Evolutionary conservation across 2,888 invertebrate species (phyloP).

Genomic region (Torymus texanus): DNA sequence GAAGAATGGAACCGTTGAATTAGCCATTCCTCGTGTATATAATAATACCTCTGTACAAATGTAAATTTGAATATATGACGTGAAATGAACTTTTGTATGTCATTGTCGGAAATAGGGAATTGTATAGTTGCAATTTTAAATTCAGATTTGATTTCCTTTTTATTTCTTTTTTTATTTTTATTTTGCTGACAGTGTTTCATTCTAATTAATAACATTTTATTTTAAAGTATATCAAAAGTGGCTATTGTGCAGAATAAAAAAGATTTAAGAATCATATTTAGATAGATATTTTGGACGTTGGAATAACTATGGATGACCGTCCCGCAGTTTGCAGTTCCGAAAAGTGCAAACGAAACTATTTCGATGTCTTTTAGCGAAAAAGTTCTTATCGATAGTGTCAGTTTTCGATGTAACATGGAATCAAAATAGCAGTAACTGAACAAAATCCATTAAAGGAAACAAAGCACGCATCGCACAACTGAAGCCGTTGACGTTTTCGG

Average conservation of each 20-base stretch:
- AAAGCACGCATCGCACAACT: conserved; percentile 10
- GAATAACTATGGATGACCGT: too few relatives aligned
- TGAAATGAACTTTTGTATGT: conserved; percentile 9
- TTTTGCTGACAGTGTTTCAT: too few relatives aligned
- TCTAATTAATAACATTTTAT: too few relatives aligned
- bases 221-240: too few relatives aligned
- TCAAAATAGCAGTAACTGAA: conserved; percentile 1
- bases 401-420: conserved; percentile 3
- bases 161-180: too few relatives aligned
- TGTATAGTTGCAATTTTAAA: too few relatives aligned
- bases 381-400: background rate
- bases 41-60: conserved; percentile 31
- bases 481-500: conserved; percentile 22
- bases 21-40: conserved; percentile 25
- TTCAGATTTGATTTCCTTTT: too few relatives aligned
- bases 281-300: too few relatives aligned
- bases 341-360: background rate
- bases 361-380: background rate
- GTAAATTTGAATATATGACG: conserved; percentile 25
- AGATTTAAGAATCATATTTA: too few relatives aligned
- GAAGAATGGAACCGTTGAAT: conserved; percentile 33
- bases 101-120: background rate
- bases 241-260: too few relatives aligned
- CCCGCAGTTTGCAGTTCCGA: too few relatives aligned
- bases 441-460: conserved; percentile 45